Percentiles rank a stretch among this genome's conserved stretches.
These are phyloP conservation scores for Nasua narica DNA, from an alignment of 2,797 vertebrate genomes.

Conservation along the genomic window DNA sequence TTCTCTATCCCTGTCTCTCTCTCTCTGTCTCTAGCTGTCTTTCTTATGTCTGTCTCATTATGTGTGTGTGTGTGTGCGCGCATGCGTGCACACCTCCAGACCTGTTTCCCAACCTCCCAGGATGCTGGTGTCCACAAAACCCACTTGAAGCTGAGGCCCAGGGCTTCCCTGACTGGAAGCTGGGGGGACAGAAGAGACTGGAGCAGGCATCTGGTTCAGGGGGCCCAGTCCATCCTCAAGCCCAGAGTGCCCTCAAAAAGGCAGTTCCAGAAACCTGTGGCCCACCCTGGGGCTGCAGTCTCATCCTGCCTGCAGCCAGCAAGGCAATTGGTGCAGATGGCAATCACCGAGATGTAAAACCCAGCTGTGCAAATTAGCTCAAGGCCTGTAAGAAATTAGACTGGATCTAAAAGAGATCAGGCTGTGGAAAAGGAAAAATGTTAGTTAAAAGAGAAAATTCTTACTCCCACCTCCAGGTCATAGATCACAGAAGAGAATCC, in stretches of 20 bases:
- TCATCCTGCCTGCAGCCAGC: constrained; percentile 55
- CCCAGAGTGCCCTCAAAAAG: background rate
- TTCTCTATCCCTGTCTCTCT: background rate
- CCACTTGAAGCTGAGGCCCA: background rate
- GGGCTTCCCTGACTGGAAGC: background rate
- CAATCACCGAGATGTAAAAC: constrained; percentile 71
- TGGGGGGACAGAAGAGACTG: background rate
- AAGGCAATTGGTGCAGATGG: constrained; percentile 62
- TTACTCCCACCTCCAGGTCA: constrained; percentile 66
- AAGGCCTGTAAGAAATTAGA: constrained; percentile 76
- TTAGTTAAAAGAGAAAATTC: constrained; percentile 75
- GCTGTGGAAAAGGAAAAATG: constrained; percentile 70
- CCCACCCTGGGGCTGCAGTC: constrained; percentile 28
- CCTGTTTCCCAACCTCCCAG: constrained; percentile 14
- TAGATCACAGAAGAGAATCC: constrained; percentile 71
- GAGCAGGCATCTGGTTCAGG: background rate
- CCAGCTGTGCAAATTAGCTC: constrained; percentile 72
- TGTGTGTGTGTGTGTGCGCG: background rate
- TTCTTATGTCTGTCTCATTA: background rate
- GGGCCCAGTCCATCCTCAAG: background rate
- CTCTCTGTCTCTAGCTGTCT: background rate
- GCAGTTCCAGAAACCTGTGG: constrained; percentile 5
- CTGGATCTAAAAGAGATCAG: constrained; percentile 76
- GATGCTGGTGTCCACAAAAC: background rate
- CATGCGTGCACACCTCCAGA: background rate